phyloP scores from a whole-genome alignment of 1,140 invertebrate genomes.

The Dendroctonus ponderosae region DNA sequence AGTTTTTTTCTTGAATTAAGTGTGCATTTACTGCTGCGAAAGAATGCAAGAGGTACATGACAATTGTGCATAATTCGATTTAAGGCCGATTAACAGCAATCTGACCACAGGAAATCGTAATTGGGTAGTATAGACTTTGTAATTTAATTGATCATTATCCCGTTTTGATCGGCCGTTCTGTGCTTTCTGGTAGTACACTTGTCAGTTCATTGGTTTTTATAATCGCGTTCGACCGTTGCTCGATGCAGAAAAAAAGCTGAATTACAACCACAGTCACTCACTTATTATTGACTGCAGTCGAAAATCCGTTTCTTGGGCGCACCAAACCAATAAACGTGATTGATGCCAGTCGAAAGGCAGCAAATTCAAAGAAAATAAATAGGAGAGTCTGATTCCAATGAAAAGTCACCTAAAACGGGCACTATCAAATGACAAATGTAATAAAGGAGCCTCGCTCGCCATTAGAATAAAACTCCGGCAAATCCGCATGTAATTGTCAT shows the following conservation, averaged over 20 bases:
- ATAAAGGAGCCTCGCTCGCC: constrained; percentile 41
- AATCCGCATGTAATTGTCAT: constrained; percentile 47
- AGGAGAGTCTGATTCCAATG: constrained; percentile 19
- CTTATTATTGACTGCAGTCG: too few relatives aligned
- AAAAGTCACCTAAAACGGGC: constrained; percentile 32
- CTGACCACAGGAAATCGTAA: constrained; percentile 39
- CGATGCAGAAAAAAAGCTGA: too few relatives aligned
- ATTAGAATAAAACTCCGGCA: constrained; percentile 47
- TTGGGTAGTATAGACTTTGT: constrained; percentile 41
- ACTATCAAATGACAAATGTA: constrained; percentile 47
- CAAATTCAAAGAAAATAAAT: too few relatives aligned
- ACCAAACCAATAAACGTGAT: too few relatives aligned
- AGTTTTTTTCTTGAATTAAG: too few relatives aligned
- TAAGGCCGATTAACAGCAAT: not conserved
- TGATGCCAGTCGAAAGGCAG: too few relatives aligned
- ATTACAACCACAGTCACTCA: too few relatives aligned
- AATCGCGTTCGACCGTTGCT: too few relatives aligned
- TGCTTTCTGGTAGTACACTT: not conserved
- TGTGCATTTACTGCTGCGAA: too few relatives aligned
- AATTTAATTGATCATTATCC: constrained; percentile 44
- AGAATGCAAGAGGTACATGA: too few relatives aligned
- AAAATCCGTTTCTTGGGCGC: too few relatives aligned
- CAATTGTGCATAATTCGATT: not conserved
- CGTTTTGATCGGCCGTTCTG: constrained; percentile 16
- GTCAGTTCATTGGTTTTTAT: not conserved